Conservation (phyloP, 2,113 vertebrate species). For the Gallinago jamesoni region DNA sequence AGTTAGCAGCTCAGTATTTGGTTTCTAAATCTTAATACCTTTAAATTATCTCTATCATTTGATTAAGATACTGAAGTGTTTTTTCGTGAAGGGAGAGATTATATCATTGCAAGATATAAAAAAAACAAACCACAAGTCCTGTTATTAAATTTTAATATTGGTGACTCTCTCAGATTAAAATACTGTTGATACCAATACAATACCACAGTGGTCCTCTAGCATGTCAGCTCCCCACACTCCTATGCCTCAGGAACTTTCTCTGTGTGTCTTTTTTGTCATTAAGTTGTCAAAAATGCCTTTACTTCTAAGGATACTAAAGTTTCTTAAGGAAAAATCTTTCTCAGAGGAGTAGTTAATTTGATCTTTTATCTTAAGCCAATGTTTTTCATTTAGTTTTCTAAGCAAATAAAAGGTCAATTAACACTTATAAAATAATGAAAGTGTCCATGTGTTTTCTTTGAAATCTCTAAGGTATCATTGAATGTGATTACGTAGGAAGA, state of each 20-base stretch:
- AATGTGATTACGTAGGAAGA: neutral
- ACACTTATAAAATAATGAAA: constrained; percentile 2
- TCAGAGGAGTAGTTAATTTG: neutral
- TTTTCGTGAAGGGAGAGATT: neutral
- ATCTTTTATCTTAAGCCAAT: neutral
- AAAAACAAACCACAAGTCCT: neutral
- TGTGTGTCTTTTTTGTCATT: neutral
- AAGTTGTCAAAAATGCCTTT: neutral
- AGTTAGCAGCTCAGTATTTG: neutral
- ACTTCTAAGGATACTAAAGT: neutral
- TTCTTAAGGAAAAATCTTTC: constrained; percentile 7
- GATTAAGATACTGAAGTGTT: neutral
- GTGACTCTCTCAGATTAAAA: neutral
- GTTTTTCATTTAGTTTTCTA: neutral
- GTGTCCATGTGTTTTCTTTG: neutral
- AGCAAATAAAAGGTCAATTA: constrained; percentile 9
- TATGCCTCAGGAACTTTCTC: neutral
- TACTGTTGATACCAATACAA: neutral
- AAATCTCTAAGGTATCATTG: neutral
- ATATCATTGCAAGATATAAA: neutral
- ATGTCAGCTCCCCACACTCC: neutral
- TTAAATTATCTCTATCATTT: neutral
- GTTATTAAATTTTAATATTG: neutral
- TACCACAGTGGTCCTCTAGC: neutral
- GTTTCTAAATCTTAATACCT: neutral